Conservation (phyloP, 2,888 invertebrate genomes). For the Arctia plantaginis region DNA sequence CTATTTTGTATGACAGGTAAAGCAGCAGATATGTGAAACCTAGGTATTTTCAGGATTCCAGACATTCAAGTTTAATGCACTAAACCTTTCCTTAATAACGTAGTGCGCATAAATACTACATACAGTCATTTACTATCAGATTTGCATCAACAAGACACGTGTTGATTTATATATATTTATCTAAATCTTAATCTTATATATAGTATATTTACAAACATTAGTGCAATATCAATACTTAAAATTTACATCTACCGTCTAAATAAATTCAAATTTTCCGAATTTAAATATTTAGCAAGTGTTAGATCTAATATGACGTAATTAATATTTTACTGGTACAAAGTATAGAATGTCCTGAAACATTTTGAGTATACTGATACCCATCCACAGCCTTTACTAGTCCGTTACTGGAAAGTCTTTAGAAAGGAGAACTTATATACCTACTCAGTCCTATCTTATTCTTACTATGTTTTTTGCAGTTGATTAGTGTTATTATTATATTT, state of each 20-base stretch:
- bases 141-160: neutral
- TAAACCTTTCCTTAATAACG: neutral
- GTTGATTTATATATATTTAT: neutral
- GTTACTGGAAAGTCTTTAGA: too few relatives aligned
- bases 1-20: neutral
- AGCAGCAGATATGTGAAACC: neutral
- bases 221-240: neutral
- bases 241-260: neutral
- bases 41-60: neutral
- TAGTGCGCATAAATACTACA: neutral
- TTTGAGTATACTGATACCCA: neutral
- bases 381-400: too few relatives aligned
- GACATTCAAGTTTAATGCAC: neutral
- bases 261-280: neutral
- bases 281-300: neutral
- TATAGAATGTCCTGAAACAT: too few relatives aligned
- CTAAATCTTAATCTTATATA: too few relatives aligned
- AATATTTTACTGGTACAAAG: too few relatives aligned
- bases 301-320: too few relatives aligned
- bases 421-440: too few relatives aligned
- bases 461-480: neutral
- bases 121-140: neutral
- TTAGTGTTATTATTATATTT: neutral
- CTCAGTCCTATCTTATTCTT: neutral
- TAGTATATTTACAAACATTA: neutral